Evolutionary conservation across 2,797 vertebrate genomes (phyloP).

Genomic region (Mycteria americana): DNA sequence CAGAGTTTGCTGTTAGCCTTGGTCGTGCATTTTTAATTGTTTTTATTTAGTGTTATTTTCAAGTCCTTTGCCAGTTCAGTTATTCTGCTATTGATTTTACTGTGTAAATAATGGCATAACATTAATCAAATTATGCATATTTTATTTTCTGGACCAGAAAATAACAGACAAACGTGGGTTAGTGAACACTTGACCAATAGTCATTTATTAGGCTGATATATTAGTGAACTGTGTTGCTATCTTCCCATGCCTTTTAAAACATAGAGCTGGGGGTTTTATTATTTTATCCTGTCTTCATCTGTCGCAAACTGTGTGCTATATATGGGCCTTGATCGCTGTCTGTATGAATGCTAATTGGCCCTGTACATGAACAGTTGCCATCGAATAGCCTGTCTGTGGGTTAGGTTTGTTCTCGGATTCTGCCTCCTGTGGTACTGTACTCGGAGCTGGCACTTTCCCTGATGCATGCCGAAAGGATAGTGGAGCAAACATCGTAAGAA

Average conservation of each 20-base stretch:
- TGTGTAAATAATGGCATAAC: background rate
- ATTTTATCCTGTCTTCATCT: background rate
- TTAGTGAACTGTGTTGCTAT: background rate
- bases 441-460: background rate
- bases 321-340: background rate
- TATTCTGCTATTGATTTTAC: background rate
- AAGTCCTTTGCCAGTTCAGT: background rate
- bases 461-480: background rate
- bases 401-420: background rate
- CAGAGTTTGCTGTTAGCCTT: background rate
- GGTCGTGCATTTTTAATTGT: background rate
- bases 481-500: background rate
- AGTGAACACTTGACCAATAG: background rate
- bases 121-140: background rate
- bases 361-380: no score
- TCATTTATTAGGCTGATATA: background rate
- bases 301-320: background rate
- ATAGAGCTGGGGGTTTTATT: background rate
- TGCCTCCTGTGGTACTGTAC: background rate
- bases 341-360: background rate
- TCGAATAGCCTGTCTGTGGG: rapidly evolving
- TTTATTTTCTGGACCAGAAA: background rate
- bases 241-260: background rate
- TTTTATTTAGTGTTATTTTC: background rate
- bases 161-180: background rate